Percentiles rank a stretch among this genome's conserved stretches.
Conservation (phyloP, 2,797 vertebrate species). For the Pyrrhura leucotis region DNA sequence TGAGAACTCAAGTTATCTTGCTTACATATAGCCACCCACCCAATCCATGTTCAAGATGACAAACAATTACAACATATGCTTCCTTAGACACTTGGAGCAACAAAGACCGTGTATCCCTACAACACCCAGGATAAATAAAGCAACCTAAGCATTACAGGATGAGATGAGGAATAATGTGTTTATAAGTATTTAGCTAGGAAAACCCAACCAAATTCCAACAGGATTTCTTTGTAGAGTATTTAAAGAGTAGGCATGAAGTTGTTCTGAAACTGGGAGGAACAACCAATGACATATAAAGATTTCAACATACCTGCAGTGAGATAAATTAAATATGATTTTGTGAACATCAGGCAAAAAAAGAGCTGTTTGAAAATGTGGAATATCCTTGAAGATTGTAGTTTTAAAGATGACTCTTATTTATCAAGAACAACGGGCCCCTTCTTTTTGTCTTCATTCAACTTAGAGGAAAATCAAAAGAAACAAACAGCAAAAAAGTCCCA, state of each 20-base stretch:
- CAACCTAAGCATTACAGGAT: neutral
- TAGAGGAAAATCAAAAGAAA: constrained; percentile 47
- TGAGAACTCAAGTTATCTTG: neutral
- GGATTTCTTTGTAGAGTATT: neutral
- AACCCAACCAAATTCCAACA: neutral
- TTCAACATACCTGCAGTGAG: neutral
- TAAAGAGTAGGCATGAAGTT: neutral
- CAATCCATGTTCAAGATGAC: constrained; percentile 13
- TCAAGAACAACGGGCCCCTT: constrained; percentile 34
- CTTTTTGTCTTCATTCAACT: constrained; percentile 61
- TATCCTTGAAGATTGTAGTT: neutral
- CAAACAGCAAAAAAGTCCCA: constrained; percentile 37
- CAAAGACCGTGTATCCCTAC: neutral
- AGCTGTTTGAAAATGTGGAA: neutral
- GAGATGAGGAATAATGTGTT: neutral
- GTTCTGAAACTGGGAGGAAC: neutral
- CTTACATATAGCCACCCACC: constrained; percentile 34
- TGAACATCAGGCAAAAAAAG: neutral
- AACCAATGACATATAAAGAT: neutral
- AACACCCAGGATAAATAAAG: constrained; percentile 7
- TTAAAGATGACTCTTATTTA: constrained; percentile 23
- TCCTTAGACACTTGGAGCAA: constrained; percentile 19
- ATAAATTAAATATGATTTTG: constrained; percentile 8
- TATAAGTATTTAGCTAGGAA: neutral
- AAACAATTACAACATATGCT: constrained; percentile 42